A percentile compares a stretch with the other conserved stretches of the same genome.
Conservation (phyloP, 2,888 invertebrate genomes). For the Ferrisia virgata region DNA sequence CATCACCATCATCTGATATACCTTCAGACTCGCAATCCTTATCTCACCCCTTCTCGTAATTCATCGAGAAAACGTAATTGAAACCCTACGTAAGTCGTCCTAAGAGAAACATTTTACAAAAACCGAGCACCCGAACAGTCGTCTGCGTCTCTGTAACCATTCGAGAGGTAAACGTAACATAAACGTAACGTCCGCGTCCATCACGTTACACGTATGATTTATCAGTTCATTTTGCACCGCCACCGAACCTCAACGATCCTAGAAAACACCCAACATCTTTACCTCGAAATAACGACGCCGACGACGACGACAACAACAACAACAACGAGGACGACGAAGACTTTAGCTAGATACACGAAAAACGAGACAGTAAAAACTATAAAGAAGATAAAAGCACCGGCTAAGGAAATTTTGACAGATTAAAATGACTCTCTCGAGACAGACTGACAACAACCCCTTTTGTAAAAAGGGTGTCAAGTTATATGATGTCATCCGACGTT, state of each 20-base stretch:
- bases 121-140: too few species aligned
- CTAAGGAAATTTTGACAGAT: slow-evolving; percentile 45
- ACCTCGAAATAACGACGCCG: background rate
- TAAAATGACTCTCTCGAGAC: slow-evolving; percentile 45
- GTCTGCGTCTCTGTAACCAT: background rate
- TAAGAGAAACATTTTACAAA: background rate
- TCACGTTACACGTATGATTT: background rate
- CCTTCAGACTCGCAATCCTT: background rate
- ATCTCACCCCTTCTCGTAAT: background rate
- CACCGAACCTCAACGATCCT: background rate
- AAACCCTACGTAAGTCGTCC: background rate
- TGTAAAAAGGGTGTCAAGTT: slow-evolving; percentile 44
- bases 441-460: slow-evolving; percentile 45
- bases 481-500: slow-evolving; percentile 45
- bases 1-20: too few species aligned
- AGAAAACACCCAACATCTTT: background rate
- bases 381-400: slow-evolving; percentile 40
- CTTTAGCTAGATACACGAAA: background rate
- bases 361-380: background rate
- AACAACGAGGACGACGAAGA: background rate
- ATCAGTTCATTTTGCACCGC: background rate
- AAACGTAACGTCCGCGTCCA: too few species aligned
- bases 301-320: background rate
- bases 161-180: background rate
- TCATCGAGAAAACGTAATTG: background rate